Evolutionary conservation across 1,140 invertebrate genomes (phyloP).

Genomic region (Aplysia californica): DNA sequence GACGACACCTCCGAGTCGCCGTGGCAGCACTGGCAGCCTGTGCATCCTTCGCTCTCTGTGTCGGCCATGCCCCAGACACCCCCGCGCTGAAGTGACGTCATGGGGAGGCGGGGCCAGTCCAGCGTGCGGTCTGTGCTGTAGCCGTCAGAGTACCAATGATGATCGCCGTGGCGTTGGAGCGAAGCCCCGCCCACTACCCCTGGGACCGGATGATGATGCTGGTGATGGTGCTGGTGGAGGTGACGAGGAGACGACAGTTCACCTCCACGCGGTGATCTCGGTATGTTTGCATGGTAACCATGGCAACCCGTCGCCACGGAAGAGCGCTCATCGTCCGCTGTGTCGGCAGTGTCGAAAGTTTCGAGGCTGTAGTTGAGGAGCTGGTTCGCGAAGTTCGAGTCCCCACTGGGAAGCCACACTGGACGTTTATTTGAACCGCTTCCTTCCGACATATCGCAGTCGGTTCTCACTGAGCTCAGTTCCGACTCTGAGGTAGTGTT

Average conservation of each 20-base stretch:
- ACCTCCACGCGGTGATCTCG: neutral
- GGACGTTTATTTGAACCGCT: neutral
- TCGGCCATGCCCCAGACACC: neutral
- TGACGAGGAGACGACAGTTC: neutral
- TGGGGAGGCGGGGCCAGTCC: no score
- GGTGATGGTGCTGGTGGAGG: no score
- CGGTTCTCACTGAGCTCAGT: neutral
- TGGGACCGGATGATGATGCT: no score
- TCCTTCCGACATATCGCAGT: slow-evolving; percentile 6
- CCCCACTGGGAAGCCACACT: slow-evolving; percentile 29
- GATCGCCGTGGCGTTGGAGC: slow-evolving; percentile 35
- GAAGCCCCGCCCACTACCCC: no score
- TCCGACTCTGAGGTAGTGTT: neutral
- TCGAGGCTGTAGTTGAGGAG: slow-evolving; percentile 14
- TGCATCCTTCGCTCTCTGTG: neutral
- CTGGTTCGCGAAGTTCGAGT: slow-evolving; percentile 30
- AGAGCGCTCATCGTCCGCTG: slow-evolving; percentile 13
- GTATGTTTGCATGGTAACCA: neutral
- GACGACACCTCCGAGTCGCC: slow-evolving; percentile 39
- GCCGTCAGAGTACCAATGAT: slow-evolving; percentile 47
- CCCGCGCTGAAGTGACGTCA: no score
- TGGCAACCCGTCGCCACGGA: neutral
- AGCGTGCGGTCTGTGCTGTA: slow-evolving; percentile 39
- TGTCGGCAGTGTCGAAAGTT: neutral
- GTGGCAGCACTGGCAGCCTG: slow-evolving; percentile 39